Evolutionary conservation across 2,888 invertebrate species (phyloP), one percentile per base, ranked within the genome.

Genomic region (Nineta flava): DNA sequence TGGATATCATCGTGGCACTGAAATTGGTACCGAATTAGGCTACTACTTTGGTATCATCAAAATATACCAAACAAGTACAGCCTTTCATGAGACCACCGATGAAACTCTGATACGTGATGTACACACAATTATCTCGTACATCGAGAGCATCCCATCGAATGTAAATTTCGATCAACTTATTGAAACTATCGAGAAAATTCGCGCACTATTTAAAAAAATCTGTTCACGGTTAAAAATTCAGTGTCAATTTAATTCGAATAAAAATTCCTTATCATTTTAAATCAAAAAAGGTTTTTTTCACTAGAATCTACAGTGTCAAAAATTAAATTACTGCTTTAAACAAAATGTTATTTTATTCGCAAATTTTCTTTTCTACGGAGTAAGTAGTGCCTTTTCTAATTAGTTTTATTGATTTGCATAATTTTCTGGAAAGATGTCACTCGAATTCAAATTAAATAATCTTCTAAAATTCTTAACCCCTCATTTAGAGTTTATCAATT

Each of bases 21-120:
- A 83, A 61, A 61, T 88, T 15, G 87, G 87, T 3, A 75, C 79
- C 44, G 86, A 87, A 66, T 65, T 91, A 60, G 90, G 88, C 7
- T 79, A 75, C 60, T 87, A 84, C 59, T 68, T 75, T 46, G 83
- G 82, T 3, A 68, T 76, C 44, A 65, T 79, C 2, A 69, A 74
- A 50, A 67, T 73, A 19, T 70, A 76, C 55, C 56, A 77, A 16
- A n/a, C 53, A 16, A 47, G 49, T 44, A 15, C 32, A 41, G 15
- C 41, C 17, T 38, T 38, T 38, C n/a, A n/a, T 38, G 38, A 38
- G 12, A 13, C 15, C 4, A 38, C 21, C 12, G 42, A 9, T 42
- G 47, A 35, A 10, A 43, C 35, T 3, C 40, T 19, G n/a, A 31
- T 38, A 50, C 46, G 41, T 47, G 55, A 15, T 58, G 65, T 13